Percentiles rank a stretch among this genome's conserved stretches.
Conservation (phyloP, 2,113 vertebrate species). For the Thunnus maccoyii region DNA sequence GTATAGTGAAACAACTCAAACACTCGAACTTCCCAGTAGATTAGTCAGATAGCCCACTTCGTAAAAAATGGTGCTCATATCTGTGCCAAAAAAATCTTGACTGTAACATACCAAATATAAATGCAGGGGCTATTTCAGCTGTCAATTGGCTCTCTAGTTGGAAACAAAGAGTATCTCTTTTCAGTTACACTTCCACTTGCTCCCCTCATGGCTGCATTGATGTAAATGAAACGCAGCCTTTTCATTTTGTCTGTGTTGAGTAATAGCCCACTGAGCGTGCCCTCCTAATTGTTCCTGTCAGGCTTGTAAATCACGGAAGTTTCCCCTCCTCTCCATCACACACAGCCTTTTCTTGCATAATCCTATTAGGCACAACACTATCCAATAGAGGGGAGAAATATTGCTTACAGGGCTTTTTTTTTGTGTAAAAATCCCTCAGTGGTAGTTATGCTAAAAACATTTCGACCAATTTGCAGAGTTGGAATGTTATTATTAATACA, state of each 20-base stretch:
- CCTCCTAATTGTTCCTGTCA: constrained; percentile 79
- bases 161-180: constrained; percentile 40
- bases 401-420: constrained; percentile 21
- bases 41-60: neutral
- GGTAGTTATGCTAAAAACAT: constrained; percentile 12
- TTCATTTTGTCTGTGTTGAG: constrained; percentile 69
- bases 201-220: constrained; percentile 38
- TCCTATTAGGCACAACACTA: constrained; percentile 59
- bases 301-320: constrained; percentile 72
- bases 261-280: constrained; percentile 67
- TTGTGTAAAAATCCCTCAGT: constrained; percentile 28
- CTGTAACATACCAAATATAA: neutral
- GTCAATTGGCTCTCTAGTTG: constrained; percentile 32
- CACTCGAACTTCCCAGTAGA: no score
- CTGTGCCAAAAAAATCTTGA: neutral
- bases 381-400: constrained; percentile 43
- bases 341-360: constrained; percentile 64
- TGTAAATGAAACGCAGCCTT: constrained; percentile 63
- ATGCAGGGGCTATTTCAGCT: constrained; percentile 19
- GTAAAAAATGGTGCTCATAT: neutral
- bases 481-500: neutral
- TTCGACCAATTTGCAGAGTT: constrained; percentile 28
- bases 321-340: constrained; percentile 63
- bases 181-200: constrained; percentile 28
- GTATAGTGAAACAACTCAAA: no score